These are phyloP conservation scores for Opisthograptis luteolata DNA, from an alignment of 2,888 invertebrate genomes.

Conservation along the genomic window DNA sequence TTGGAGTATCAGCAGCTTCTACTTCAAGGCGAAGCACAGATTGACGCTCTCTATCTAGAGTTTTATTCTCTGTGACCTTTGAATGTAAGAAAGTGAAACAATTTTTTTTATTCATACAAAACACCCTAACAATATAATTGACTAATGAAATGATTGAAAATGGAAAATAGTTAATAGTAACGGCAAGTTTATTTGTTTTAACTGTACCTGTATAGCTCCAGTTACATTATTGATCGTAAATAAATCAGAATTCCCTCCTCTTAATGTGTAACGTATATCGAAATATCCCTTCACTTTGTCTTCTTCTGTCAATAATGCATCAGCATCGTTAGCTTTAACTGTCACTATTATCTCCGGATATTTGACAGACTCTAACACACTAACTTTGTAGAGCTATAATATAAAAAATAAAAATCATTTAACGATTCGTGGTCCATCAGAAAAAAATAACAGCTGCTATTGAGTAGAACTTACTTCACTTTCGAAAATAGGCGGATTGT, in stretches of 20 bases:
- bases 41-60: slow-evolving; percentile 89
- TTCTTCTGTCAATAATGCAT: slow-evolving; percentile 84
- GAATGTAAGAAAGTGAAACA: too few relatives aligned
- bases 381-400: slow-evolving; percentile 87
- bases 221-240: slow-evolving; percentile 88
- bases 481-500: slow-evolving; percentile 89
- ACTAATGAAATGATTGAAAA: too few relatives aligned
- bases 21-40: slow-evolving; percentile 88
- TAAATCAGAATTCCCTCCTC: slow-evolving; percentile 89
- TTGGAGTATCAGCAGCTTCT: slow-evolving; percentile 90
- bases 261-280: slow-evolving; percentile 87
- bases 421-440: not conserved
- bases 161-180: too few relatives aligned
- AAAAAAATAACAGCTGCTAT: too few relatives aligned
- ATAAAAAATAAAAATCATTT: slow-evolving; percentile 1
- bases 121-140: too few relatives aligned
- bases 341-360: slow-evolving; percentile 87
- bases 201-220: slow-evolving; percentile 86
- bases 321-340: slow-evolving; percentile 89
- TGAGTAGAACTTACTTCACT: slow-evolving; percentile 77
- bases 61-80: slow-evolving; percentile 86
- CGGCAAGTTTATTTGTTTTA: slow-evolving; percentile 6
- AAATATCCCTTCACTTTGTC: slow-evolving; percentile 87
- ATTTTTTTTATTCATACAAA: too few relatives aligned
- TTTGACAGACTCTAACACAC: slow-evolving; percentile 88